Base-by-base conservation (phyloP, 53 echinoderm and acorn worm species). In the Luidia sarsii region DNA sequence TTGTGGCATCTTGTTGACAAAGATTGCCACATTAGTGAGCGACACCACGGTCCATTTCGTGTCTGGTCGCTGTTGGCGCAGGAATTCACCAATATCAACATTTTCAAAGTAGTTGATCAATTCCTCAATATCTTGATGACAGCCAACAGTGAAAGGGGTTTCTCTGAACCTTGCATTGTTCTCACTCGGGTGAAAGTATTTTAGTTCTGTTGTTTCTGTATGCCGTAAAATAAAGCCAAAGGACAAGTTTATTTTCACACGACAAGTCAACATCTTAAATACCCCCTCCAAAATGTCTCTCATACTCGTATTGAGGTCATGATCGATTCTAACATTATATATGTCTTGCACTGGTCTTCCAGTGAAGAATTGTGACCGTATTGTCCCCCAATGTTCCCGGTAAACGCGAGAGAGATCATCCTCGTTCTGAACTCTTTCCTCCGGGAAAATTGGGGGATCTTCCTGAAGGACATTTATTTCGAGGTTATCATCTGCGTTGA, bases 191-290 rank as follows among this genome's bases (percentile, higher is more conserved):
- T 84, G 79, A 24, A 67, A 68, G 50, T 68, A 89, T 30, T 70
- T 73, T 7, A 67, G 62, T 39, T 89, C 83, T 21, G 68, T 65
- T 18, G 79, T 89, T 22, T 56, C 70, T 27, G 51, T 61, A 69
- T 89, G 84, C 50, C 59, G 64, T 7, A 89, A 41, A 13, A 89
- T 27, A 49, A 89, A 77, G 3, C 89, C 83, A 9, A 50, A 68
- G 14, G 83, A 77, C 8, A 79, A 25, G 33, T 84, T 89, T 2
- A 89, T 43, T 36, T 89, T 89, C 11, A 56, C 54, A 8, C 54
- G 18, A 8, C 10, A 23, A 7, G 16, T 24, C 18, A 67, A 56
- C 20, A 31, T 18, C 1, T 35, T 5, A 38, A 81, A 81, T 2
- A 52, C 67, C 14, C 15, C 65, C 14, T 0, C 0, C 9, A 68